Conservation (phyloP, 2,113 vertebrate species). For the Paedocypris sp. region DNA sequence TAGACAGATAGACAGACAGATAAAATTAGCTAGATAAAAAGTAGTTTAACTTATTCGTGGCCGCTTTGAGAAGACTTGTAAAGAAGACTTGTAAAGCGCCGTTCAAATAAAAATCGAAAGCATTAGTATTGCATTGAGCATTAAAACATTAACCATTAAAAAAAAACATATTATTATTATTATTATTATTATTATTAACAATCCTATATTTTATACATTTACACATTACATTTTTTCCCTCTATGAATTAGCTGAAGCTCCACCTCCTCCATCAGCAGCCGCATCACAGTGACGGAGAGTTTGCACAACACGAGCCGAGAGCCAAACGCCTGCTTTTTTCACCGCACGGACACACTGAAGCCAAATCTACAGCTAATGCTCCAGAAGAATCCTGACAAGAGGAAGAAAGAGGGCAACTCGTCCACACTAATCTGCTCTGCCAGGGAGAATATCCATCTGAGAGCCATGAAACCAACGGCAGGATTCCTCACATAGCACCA, state of each 20-base stretch:
- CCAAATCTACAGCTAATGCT: not conserved
- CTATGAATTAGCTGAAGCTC: too few species aligned
- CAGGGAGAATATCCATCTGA: slow-evolving; percentile 64
- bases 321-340: slow-evolving; percentile 16
- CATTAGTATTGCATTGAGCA: too few species aligned
- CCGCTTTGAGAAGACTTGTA: too few species aligned
- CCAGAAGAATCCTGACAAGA: slow-evolving; percentile 9
- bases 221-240: not conserved
- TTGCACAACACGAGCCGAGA: too few species aligned
- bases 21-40: too few species aligned
- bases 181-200: not conserved
- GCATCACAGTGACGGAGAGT: too few species aligned
- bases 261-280: not conserved
- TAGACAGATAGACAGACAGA: too few species aligned
- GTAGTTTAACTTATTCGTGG: too few species aligned
- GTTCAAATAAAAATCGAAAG: too few species aligned
- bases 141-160: too few species aligned
- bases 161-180: too few species aligned
- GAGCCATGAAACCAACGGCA: slow-evolving; percentile 64
- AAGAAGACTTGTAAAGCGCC: too few species aligned
- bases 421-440: slow-evolving; percentile 54
- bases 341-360: not conserved
- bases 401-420: slow-evolving; percentile 6
- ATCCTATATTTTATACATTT: not conserved
- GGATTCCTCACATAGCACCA: slow-evolving; percentile 57